Evolutionary conservation across 2,113 vertebrate species (phyloP), one percentile per base, ranked within the genome.

Genomic region (Corydoras maculifer): DNA sequence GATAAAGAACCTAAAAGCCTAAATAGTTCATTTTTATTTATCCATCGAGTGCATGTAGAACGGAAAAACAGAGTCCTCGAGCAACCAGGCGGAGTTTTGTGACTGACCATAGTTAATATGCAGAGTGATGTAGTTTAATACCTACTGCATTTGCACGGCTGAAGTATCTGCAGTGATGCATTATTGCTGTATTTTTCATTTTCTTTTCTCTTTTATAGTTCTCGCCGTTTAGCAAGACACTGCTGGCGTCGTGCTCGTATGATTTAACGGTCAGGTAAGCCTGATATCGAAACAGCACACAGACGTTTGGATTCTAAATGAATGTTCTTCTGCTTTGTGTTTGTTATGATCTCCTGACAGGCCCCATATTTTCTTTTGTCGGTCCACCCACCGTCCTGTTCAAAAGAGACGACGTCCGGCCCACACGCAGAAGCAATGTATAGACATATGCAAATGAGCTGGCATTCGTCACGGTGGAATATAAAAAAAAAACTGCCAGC

Each of bases 231-330:
- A 88, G 90, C 53, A 78, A 78, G 72, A 87, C 84, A 0, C 48
- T 92, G 75, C 62, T 98, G 87, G 95, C 92, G 0, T 96, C 95
- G 69, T 98, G 95, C 79, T 99, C 97, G 35, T 99, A 99, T 58
- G 97, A 99, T 84, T 98, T 98, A 84, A 93, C 92, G 57, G 95
- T 98, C 82, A 92, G 97, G 97, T 99, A 91, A 62, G 69, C 81
- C 25, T 29, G 35, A 53, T 30, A 58, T 6, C 4, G 12, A 51
- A 32, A 9, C 18, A 18, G 9, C 35, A 43, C 35, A 43, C 35
- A 43, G 35, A 43, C 35, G 7, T 43, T 43, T 8, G 35, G 35
- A 43, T 43, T 43, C 35, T 43, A 43, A 43, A 43, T 43, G 35
- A 43, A 43, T 8, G 35, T 8, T 43, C 35, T 43, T 2, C 35